A percentile compares a stretch with the other conserved stretches of the same genome.
phyloP scores from a whole-genome alignment of 2,888 invertebrate species.

The Rhamphomyia laevipes region DNA sequence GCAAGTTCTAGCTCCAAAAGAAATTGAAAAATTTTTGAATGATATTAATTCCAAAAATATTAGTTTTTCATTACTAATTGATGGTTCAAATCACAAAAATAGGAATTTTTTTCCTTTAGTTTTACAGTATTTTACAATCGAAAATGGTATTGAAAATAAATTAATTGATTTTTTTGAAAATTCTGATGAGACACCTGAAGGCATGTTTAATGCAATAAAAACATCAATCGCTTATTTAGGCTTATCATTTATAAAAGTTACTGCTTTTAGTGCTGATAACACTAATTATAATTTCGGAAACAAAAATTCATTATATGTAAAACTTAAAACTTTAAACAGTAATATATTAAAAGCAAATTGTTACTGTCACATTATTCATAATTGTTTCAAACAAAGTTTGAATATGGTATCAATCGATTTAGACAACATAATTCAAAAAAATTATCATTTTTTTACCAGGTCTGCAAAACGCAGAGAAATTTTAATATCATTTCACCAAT shows the following conservation, averaged over 20 bases:
- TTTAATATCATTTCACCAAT: too few species aligned
- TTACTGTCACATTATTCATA: neutral
- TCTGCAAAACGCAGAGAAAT: too few species aligned
- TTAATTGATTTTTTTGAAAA: slow-evolving; percentile 1
- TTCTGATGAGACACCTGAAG: slow-evolving; percentile 1
- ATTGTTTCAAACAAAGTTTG: slow-evolving; percentile 2
- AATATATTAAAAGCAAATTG: slow-evolving; percentile 2
- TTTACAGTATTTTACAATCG: slow-evolving; percentile 1
- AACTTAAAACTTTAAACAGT: neutral
- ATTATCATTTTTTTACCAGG: too few species aligned
- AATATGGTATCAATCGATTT: neutral
- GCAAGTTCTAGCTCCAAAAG: too few species aligned
- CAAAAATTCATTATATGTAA: slow-evolving; percentile 1
- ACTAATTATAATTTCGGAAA: slow-evolving; percentile 4
- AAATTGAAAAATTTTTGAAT: too few species aligned
- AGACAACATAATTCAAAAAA: too few species aligned
- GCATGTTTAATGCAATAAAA: slow-evolving; percentile 1
- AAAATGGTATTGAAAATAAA: slow-evolving; percentile 3
- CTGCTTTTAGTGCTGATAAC: slow-evolving; percentile 3
- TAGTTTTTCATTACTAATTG: neutral
- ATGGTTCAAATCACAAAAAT: slow-evolving; percentile 1
- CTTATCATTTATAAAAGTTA: neutral
- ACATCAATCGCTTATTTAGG: neutral
- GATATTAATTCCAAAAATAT: too few species aligned
- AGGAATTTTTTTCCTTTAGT: slow-evolving; percentile 1